Base-by-base conservation (phyloP, 1,140 invertebrate genomes). In the Drosophila sulfurigaster region DNA sequence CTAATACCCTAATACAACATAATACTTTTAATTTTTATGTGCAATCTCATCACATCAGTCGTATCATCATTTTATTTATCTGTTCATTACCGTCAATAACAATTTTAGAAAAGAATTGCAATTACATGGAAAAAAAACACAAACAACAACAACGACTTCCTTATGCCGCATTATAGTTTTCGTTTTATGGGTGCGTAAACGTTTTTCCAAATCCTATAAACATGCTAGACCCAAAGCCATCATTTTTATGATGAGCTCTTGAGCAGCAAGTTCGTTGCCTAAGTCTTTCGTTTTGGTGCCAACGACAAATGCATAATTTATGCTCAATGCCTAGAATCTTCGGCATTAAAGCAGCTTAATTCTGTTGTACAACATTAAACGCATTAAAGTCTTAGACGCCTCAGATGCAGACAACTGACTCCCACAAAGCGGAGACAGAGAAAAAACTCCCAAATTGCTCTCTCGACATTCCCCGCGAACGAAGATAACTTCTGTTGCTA, bases 281-380 rank as follows among this genome's bases (percentile, higher is more conserved):
- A 68, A 78, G 75, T 78, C 75, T 25, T 76, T 76, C 43, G 60
- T 66, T 66, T 66, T 38, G 57, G 56, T 30, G 56, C 56, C 67
- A 65, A 76, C 67, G 60, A 59, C 62, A 48, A 48, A 76, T 60
- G 69, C 62, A 72, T 76, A 72, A 72, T 66, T 76, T 76, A 72
- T 76, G 60, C 30, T 71, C 11, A 72, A 65, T 65, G 73, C 46
- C 28, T 25, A 45, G 52, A 60, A 43, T 43, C 30, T 1, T 11
- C 41, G 64, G 15, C 63, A 60, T 59, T 59, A 68, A 78, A 78
- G 64, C 64, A 46, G 69, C 74, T 76, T 76, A 67, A 72, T 76
- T 66, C 60, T 72, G 74, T 76, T 56, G 49, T 76, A 72, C 62
- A 76, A 66, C 49, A 66, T 25, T 25, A 25, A 25, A 25, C 48